A percentile compares a stretch with the other conserved stretches of the same genome.
Evolutionary conservation across 35 echinoderm and acorn worm genomes (phyloP).

Genomic region (Apostichopus parvimensis): DNA sequence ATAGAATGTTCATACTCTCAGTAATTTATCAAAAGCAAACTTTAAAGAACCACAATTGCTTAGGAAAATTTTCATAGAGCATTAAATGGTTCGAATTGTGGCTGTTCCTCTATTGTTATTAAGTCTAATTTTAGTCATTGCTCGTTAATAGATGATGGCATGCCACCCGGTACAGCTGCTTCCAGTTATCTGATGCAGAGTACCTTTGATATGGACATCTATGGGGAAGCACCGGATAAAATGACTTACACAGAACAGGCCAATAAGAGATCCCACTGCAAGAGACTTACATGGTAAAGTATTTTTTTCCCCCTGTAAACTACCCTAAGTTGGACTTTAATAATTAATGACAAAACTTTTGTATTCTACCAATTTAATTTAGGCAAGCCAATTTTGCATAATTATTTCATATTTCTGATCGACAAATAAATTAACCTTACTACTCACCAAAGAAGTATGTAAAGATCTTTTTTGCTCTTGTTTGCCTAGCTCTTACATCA

Average conservation of each 20-base stretch:
- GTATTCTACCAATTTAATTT: no score
- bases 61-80: no score
- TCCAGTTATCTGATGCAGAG: slow-evolving; percentile 97
- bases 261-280: slow-evolving; percentile 91
- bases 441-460: neutral
- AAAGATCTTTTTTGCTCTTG: neutral
- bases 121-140: neutral
- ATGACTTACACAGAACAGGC: slow-evolving; percentile 99
- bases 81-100: no score
- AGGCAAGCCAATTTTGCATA: no score
- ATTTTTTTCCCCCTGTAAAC: neutral
- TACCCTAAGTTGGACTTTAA: no score
- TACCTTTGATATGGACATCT: slow-evolving; percentile 95
- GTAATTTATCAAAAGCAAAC: no score
- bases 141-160: slow-evolving; percentile 63
- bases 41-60: no score
- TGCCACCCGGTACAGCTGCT: slow-evolving; percentile 90
- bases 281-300: slow-evolving; percentile 90
- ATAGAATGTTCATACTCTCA: no score
- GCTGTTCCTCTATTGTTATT: no score
- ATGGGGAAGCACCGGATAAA: slow-evolving; percentile 95
- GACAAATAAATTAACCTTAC: no score
- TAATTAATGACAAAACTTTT: no score
- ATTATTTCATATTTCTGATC: no score
- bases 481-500: neutral